Base-by-base conservation (phyloP, 2,113 vertebrate species). In the Brachirus orientalis region DNA sequence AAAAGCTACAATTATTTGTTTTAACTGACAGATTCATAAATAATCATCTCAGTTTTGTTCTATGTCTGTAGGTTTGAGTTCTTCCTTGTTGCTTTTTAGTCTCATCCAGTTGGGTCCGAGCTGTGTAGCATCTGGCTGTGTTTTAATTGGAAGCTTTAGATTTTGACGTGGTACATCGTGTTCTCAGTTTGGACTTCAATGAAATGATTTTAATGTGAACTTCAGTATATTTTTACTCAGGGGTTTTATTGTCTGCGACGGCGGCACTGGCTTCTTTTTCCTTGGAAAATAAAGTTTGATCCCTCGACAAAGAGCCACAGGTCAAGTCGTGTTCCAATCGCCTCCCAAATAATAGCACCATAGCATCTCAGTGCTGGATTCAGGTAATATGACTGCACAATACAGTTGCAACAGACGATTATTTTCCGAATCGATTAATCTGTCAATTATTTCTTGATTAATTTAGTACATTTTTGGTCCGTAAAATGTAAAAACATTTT, bases 131-230 rank as follows among this genome's bases (percentile, higher is more conserved):
- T 88, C 86, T 88, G 88, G 80, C 61, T 57, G 65, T 93, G 88
- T 90, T 93, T 87, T 86, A 75, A 88, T 82, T 86, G 85, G 85
- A 85, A 63, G 16, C 60, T 61, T 22, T n/a, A 61, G 56, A 62
- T 70, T 72, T 84, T 69, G 56, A 77, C 59, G 36, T 82, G 78
- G 81, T 75, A 72, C 66, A 66, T 69, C 38, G 58, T 68, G 67
- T 84, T 77, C 77, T 77, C 65, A 78, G 38, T 69, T 75, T 75
- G 54, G 73, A 72, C 74, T 56, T 55, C 75, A 80, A 79, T 84
- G 62, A 78, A 85, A 76, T 79, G 4, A 82, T 84, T 88, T 80
- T 69, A 73, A 38, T 74, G 65, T 59, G 73, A 85, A 69, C 37
- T 66, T 55, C 22, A 57, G 75, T 73, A 35, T 89, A 72, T 89